These are phyloP conservation scores for Aricia agestis DNA, from an alignment of 1,140 invertebrate species.

Conservation along the genomic window DNA sequence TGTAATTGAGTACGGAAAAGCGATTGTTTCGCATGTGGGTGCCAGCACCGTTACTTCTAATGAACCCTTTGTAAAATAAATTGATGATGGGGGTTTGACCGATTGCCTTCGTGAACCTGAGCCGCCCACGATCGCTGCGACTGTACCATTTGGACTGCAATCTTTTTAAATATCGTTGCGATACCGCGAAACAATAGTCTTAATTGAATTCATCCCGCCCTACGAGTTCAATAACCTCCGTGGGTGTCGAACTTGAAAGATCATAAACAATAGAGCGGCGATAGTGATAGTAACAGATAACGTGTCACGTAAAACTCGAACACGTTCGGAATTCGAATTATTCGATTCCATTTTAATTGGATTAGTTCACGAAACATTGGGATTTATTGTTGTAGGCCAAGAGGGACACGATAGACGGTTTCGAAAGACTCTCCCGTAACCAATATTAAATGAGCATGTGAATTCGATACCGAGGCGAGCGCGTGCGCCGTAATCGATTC, in stretches of 20 bases:
- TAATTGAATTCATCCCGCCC: constrained; percentile 20
- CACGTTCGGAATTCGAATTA: constrained; percentile 23
- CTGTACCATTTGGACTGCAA: constrained; percentile 24
- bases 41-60: constrained; percentile 45
- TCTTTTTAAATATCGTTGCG: constrained; percentile 63
- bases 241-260: constrained; percentile 36
- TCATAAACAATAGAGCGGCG: constrained; percentile 46
- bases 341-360: constrained; percentile 23
- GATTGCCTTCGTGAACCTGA: constrained; percentile 38
- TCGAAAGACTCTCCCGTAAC: constrained; percentile 37
- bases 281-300: constrained; percentile 40
- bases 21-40: constrained; percentile 57
- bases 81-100: constrained; percentile 58
- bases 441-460: constrained; percentile 50
- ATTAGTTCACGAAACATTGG: constrained; percentile 20
- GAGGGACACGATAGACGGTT: constrained; percentile 38
- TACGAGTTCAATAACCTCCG: constrained; percentile 17
- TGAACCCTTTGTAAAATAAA: constrained; percentile 66
- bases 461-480: constrained; percentile 42
- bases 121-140: constrained; percentile 24
- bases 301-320: constrained; percentile 26
- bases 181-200: constrained; percentile 31
- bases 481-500: constrained; percentile 47
- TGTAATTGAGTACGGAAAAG: constrained; percentile 7
- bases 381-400: constrained; percentile 51